Percentiles rank a stretch among this genome's conserved stretches.
Evolutionary conservation across 1,140 invertebrate species (phyloP).

Genomic region (Ostrea edulis): DNA sequence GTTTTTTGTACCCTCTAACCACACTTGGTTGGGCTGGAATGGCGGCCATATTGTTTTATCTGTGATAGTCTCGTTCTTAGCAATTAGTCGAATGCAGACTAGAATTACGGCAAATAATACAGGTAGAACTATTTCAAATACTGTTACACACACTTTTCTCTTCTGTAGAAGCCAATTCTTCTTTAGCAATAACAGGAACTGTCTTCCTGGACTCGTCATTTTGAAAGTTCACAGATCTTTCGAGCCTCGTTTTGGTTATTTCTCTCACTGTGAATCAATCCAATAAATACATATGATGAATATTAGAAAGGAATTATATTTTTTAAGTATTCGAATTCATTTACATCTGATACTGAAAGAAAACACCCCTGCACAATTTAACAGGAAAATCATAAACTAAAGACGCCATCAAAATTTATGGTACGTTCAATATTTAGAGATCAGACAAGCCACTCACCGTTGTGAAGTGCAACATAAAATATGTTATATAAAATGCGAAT

Average conservation of each 20-base stretch:
- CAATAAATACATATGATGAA: no score
- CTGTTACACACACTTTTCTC: conserved; percentile 61
- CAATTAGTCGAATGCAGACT: conserved; percentile 63
- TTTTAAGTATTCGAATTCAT: neutral
- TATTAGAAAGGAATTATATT: no score
- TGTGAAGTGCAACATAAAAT: no score
- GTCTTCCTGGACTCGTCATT: neutral
- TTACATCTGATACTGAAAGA: neutral
- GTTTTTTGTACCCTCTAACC: neutral
- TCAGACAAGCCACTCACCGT: no score
- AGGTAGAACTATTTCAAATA: conserved; percentile 71
- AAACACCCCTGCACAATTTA: no score
- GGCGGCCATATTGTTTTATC: conserved; percentile 59
- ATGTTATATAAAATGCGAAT: no score
- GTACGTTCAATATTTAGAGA: no score
- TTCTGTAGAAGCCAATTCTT: conserved; percentile 72
- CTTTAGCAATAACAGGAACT: conserved; percentile 68
- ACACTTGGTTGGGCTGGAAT: conserved; percentile 27
- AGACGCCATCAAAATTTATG: no score
- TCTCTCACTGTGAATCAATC: neutral
- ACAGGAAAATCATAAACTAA: no score
- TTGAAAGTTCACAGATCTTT: neutral
- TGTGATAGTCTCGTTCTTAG: conserved; percentile 52
- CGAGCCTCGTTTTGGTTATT: neutral
- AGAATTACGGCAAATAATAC: conserved; percentile 66